Evolutionary conservation across 2,797 vertebrate genomes (phyloP).

Genomic region (Balearica regulorum): DNA sequence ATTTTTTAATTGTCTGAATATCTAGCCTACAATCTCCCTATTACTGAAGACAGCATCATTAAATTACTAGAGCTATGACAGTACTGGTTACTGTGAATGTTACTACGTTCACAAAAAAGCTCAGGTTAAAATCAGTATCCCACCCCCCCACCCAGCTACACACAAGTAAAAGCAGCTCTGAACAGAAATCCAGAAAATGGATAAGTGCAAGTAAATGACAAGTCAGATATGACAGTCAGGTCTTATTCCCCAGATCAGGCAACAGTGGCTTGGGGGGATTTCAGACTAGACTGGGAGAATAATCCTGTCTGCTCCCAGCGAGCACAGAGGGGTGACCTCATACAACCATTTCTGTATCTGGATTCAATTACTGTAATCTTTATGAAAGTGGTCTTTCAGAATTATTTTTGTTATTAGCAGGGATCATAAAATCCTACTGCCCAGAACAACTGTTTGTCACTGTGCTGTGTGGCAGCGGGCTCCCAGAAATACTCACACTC

Average conservation of each 20-base stretch:
- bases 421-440: not conserved
- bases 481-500: constrained; percentile 79
- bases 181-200: not conserved
- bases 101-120: not conserved
- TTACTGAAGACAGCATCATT: not conserved
- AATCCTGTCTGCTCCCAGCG: not conserved
- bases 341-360: not conserved
- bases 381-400: rapidly evolving
- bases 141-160: not conserved
- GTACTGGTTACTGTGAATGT: not conserved
- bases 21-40: rapidly evolving
- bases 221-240: not conserved
- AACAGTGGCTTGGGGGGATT: not conserved
- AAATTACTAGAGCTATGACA: not conserved
- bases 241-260: not conserved
- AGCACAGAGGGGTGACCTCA: not conserved
- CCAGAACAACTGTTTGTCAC: not conserved
- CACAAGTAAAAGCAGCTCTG: not conserved
- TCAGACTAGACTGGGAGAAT: not conserved
- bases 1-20: not conserved
- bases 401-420: rapidly evolving
- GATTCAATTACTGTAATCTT: not conserved
- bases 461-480: rapidly evolving
- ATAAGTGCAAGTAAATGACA: not conserved
- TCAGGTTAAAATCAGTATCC: not conserved